These are phyloP conservation scores for Palaemon carinicauda DNA, from an alignment of 1,140 invertebrate species.

Conservation along the genomic window DNA sequence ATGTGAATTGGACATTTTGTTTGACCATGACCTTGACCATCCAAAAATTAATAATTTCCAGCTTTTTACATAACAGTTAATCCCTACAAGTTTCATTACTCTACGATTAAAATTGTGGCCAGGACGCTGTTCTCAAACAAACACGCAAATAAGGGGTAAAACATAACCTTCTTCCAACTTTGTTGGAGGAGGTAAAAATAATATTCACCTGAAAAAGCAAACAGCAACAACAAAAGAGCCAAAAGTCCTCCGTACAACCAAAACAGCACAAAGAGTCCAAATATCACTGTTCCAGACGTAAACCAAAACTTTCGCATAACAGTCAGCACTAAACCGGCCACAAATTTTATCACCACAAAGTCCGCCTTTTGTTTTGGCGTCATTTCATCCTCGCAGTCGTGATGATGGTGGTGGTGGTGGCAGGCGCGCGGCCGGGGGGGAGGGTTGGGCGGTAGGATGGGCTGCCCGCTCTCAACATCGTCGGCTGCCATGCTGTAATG, in stretches of 20 bases:
- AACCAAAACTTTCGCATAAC: constrained; percentile 65
- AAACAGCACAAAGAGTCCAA: constrained; percentile 78
- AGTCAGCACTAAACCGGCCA: constrained; percentile 39
- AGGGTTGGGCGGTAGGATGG: constrained; percentile 24
- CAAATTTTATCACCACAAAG: constrained; percentile 51
- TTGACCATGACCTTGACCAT: too few species aligned
- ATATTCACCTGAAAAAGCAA: constrained; percentile 67
- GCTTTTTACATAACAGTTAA: too few species aligned
- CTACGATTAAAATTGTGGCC: too few species aligned
- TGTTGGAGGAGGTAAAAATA: too few species aligned
- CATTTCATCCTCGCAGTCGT: constrained; percentile 43
- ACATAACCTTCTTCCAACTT: too few species aligned
- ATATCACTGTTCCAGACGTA: constrained; percentile 69
- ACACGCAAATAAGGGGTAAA: too few species aligned
- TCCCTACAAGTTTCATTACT: too few species aligned
- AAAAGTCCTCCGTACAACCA: constrained; percentile 82
- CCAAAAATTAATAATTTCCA: too few species aligned
- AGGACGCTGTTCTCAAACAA: too few species aligned
- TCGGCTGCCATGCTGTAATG: not conserved
- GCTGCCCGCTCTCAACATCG: constrained; percentile 26
- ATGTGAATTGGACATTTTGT: too few species aligned
- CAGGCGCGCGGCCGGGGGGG: constrained; percentile 26
- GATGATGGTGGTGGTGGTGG: constrained; percentile 38
- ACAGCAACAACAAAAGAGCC: constrained; percentile 75
- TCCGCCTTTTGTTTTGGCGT: constrained; percentile 45